A percentile compares a stretch with the other conserved stretches of the same genome.
Conservation (phyloP, 2,113 vertebrate genomes). For the Xenopus tropicalis region UCB_Xtro_10.0 CM004444.2:158274501-158275000, state of each 20-base stretch:
- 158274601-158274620: constrained; percentile 70
- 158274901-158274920: constrained; percentile 69
- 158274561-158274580: constrained; percentile 73
- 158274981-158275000: constrained; percentile 72
- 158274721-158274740: constrained; percentile 82
- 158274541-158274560: constrained; percentile 74
- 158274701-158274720: constrained; percentile 75
- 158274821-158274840: constrained; percentile 72
- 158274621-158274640: constrained; percentile 66
- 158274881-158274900: constrained; percentile 71
- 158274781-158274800: constrained; percentile 46
- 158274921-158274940: constrained; percentile 55
- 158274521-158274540: constrained; percentile 64
- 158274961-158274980: constrained; percentile 66
- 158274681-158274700: constrained; percentile 72
- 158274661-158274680: constrained; percentile 71
- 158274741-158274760: constrained; percentile 74
- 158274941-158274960: constrained; percentile 52
- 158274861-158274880: constrained; percentile 78
- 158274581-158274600: constrained; percentile 59
- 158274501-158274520: constrained; percentile 60
- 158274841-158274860: constrained; percentile 57
- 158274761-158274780: constrained; percentile 52
- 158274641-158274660: constrained; percentile 53
- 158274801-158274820: constrained; percentile 55